Percentiles rank a stretch among this genome's conserved stretches.
Conservation (phyloP, 1,140 invertebrate species). For the Lanistes nyassanus region DNA sequence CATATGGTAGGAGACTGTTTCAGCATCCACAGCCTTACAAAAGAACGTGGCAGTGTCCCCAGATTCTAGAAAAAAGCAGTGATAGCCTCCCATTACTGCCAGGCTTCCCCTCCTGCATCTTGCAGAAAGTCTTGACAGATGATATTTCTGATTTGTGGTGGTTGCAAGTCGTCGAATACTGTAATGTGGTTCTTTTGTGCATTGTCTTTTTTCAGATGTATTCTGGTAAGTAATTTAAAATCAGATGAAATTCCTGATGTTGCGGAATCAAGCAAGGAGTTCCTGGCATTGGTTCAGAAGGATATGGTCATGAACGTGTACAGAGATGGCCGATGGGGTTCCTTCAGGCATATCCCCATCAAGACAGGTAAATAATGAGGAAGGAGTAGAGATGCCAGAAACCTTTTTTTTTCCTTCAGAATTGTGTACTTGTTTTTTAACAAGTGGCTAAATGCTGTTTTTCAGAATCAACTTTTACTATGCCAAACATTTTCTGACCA, state of each 20-base stretch:
- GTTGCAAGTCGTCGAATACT: not conserved
- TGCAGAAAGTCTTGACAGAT: slow-evolving; percentile 4
- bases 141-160: not conserved
- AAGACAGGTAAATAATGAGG: slow-evolving; percentile 44
- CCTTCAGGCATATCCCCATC: slow-evolving; percentile 80
- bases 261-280: slow-evolving; percentile 62
- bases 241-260: slow-evolving; percentile 15
- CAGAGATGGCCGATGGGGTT: slow-evolving; percentile 83
- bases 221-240: slow-evolving; percentile 23
- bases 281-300: slow-evolving; percentile 75
- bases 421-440: not conserved
- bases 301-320: slow-evolving; percentile 88
- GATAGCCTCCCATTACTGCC: not conserved
- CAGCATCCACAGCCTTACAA: too few species aligned
- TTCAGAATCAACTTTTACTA: too few species aligned
- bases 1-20: too few species aligned
- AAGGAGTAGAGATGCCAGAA: not conserved
- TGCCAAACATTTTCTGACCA: too few species aligned
- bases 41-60: too few species aligned
- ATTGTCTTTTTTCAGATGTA: not conserved
- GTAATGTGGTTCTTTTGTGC: not conserved
- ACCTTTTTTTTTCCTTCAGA: slow-evolving; percentile 1
- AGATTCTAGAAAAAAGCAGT: too few species aligned
- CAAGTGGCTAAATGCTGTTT: too few species aligned
- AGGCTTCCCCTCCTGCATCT: too few species aligned